These are phyloP conservation scores for Lutjanus argentimaculatus DNA, from an alignment of 2,797 vertebrate genomes.

Conservation along the genomic window DNA sequence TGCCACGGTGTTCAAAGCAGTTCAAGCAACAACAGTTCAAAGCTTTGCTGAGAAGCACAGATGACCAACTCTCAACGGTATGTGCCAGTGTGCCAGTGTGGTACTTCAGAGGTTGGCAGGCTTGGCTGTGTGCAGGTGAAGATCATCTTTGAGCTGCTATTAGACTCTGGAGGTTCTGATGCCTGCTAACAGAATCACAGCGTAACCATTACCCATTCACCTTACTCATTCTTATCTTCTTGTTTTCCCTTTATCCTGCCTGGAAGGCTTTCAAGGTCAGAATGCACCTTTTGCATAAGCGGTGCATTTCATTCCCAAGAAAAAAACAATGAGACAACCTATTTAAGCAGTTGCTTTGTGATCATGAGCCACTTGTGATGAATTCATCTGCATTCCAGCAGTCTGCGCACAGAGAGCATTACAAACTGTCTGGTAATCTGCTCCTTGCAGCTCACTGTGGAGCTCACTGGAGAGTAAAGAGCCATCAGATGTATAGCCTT, in stretches of 20 bases:
- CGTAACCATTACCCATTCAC: conserved; percentile 23
- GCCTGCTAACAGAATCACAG: conserved; percentile 35
- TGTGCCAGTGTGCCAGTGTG: conserved; percentile 31
- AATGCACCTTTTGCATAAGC: conserved; percentile 27
- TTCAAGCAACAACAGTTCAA: conserved; percentile 55
- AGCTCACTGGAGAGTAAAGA: conserved; percentile 33
- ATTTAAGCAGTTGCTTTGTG: conserved; percentile 31
- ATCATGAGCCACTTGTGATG: conserved; percentile 21
- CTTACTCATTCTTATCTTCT: conserved; percentile 30
- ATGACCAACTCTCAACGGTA: conserved; percentile 47
- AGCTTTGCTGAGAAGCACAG: conserved; percentile 32
- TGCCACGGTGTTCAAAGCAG: conserved; percentile 53
- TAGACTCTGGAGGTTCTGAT: conserved; percentile 20
- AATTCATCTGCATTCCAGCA: conserved; percentile 23
- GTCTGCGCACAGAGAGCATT: not conserved
- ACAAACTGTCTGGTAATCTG: conserved; percentile 2
- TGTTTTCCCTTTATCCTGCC: conserved; percentile 23
- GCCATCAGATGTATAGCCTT: conserved; percentile 34
- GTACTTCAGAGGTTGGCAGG: conserved; percentile 27
- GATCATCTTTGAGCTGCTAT: conserved; percentile 24
- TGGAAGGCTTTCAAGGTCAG: conserved; percentile 49
- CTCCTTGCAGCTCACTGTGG: conserved; percentile 11
- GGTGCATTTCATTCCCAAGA: conserved; percentile 34
- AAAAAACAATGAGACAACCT: conserved; percentile 34
- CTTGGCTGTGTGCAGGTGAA: conserved; percentile 9